These are phyloP conservation scores for Caerostris darwini DNA, from an alignment of 1,140 invertebrate genomes.

Conservation along the genomic window DNA sequence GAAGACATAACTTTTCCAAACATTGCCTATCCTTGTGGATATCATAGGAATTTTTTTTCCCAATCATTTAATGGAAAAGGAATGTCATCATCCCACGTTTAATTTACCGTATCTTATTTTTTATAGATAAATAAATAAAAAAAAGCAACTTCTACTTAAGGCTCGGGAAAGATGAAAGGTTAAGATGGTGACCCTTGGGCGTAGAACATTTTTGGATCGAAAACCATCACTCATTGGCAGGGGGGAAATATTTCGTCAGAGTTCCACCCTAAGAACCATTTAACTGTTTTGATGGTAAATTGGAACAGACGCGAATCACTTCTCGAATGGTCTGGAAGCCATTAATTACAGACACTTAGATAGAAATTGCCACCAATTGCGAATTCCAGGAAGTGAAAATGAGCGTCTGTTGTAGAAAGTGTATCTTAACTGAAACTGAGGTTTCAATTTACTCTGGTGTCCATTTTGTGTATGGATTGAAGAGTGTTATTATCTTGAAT, in stretches of 20 bases:
- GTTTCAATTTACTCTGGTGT: neutral
- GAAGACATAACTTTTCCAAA: too few species aligned
- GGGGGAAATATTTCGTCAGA: neutral
- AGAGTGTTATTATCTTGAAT: too few species aligned
- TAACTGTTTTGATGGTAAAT: neutral
- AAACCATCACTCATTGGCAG: constrained; percentile 4
- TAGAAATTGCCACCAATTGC: neutral
- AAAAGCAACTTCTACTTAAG: neutral
- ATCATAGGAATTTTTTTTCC: too few species aligned
- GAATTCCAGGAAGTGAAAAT: neutral
- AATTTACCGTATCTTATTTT: neutral
- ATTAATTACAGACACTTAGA: constrained; percentile 4
- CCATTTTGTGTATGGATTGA: too few species aligned
- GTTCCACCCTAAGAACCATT: constrained; percentile 15
- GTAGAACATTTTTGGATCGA: neutral
- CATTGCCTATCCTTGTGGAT: too few species aligned
- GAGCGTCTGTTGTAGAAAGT: neutral
- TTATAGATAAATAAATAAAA: too few species aligned
- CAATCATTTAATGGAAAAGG: constrained; percentile 3
- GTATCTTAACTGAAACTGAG: neutral
- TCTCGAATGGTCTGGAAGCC: neutral
- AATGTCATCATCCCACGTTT: neutral
- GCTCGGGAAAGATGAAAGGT: neutral
- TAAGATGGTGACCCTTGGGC: neutral
- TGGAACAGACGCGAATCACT: constrained; percentile 28